These are phyloP conservation scores for Montipora capitata DNA, from an alignment of 92 coral and sea anemone species.

Conservation along the genomic window DNA sequence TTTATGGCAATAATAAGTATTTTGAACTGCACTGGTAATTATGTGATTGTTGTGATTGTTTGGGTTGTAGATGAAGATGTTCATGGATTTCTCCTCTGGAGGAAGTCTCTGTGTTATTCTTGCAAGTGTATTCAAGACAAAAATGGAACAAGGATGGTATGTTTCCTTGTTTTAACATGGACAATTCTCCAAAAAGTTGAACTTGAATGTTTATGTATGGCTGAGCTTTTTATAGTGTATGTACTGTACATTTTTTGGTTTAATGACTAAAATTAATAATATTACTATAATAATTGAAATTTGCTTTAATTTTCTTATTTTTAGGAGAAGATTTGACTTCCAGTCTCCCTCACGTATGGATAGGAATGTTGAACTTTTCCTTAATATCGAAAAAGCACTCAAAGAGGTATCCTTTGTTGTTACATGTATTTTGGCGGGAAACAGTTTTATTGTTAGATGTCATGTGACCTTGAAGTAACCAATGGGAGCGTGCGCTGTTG, in stretches of 20 bases:
- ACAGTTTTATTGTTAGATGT: too few relatives aligned
- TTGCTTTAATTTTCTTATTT: background rate
- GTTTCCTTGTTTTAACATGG: background rate
- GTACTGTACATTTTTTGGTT: too few relatives aligned
- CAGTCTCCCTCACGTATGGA: conserved; percentile 99
- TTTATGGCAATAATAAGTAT: too few relatives aligned
- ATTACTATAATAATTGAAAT: too few relatives aligned
- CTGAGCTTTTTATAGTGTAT: too few relatives aligned
- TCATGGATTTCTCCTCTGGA: conserved; percentile 89
- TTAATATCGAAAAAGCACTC: conserved; percentile 93
- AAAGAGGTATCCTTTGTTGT: conserved; percentile 80
- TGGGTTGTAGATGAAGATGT: conserved; percentile 83
- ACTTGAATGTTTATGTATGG: too few relatives aligned
- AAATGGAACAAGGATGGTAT: conserved; percentile 98
- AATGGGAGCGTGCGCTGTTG: too few relatives aligned
- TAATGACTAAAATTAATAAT: too few relatives aligned
- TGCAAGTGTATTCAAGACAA: conserved; percentile 89
- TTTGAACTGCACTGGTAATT: background rate
- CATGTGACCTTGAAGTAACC: too few relatives aligned
- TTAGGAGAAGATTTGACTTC: conserved; percentile 97
- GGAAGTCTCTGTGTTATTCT: conserved; percentile 93
- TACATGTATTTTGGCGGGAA: too few relatives aligned
- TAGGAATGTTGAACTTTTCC: conserved; percentile 97
- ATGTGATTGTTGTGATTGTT: background rate
- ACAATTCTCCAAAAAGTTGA: too few relatives aligned